These are phyloP conservation scores for Lasiurus cinereus DNA, from an alignment of 2,113 vertebrate species.

Conservation along the genomic window DNA sequence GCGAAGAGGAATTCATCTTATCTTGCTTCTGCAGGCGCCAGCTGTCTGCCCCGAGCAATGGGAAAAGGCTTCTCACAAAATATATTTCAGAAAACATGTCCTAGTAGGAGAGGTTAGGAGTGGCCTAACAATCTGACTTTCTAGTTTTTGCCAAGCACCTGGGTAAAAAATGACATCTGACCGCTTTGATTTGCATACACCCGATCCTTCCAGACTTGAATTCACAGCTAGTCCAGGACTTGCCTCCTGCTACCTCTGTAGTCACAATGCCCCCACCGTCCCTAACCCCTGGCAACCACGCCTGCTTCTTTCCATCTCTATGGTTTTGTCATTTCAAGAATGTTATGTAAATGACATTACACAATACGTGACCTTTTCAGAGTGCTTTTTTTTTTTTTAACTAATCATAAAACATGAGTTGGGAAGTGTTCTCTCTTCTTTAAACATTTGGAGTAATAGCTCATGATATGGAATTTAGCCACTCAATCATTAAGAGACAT, in stretches of 20 bases:
- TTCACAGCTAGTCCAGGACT: background rate
- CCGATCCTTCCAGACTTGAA: background rate
- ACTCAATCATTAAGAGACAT: background rate
- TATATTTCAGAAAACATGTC: no score
- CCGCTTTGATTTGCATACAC: background rate
- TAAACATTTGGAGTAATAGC: background rate
- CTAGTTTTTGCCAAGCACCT: background rate
- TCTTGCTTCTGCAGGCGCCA: no score
- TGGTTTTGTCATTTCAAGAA: conserved; percentile 18
- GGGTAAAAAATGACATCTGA: background rate
- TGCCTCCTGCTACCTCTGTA: background rate
- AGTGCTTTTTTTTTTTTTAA: background rate
- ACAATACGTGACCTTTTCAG: conserved; percentile 5
- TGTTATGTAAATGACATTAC: background rate
- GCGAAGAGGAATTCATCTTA: no score
- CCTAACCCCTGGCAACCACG: background rate
- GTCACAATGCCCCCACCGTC: background rate
- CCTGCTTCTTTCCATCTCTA: background rate
- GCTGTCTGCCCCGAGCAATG: no score
- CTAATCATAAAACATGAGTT: background rate
- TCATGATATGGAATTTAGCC: background rate
- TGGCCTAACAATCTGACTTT: background rate
- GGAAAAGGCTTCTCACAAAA: no score
- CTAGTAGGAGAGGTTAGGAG: no score
- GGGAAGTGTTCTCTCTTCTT: no score